A percentile compares a stretch with the other conserved stretches of the same genome.
Evolutionary conservation across 2,797 vertebrate genomes (phyloP).

Genomic region (Benthosema pterotum): DNA sequence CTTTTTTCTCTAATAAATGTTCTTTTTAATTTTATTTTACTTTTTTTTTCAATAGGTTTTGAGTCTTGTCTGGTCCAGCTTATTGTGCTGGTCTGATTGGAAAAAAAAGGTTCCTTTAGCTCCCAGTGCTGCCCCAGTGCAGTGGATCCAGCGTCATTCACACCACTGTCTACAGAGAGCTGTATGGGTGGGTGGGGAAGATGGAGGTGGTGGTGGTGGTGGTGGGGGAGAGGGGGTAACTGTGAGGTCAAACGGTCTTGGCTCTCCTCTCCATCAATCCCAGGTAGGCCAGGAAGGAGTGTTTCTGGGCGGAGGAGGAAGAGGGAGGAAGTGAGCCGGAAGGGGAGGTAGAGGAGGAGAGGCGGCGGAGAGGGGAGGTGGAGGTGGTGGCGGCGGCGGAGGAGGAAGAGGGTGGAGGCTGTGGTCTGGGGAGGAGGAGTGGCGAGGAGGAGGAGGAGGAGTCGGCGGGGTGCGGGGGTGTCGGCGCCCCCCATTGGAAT

Average conservation of each 20-base stretch:
- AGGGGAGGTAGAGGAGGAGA: conserved; percentile 77
- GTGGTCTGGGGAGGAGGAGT: conserved; percentile 86
- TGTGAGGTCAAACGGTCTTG: conserved; percentile 90
- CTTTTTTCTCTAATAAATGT: conserved; percentile 86
- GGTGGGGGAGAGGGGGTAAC: too few species aligned
- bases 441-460: conserved; percentile 84
- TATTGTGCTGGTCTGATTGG: conserved; percentile 83
- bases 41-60: conserved; percentile 73
- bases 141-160: conserved; percentile 65
- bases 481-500: conserved; percentile 94
- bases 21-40: conserved; percentile 56
- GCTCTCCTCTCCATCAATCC: conserved; percentile 92
- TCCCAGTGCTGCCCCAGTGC: conserved; percentile 52
- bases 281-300: conserved; percentile 98
- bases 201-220: too few species aligned
- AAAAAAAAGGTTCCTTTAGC: conserved; percentile 65
- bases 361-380: conserved; percentile 83
- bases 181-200: too few species aligned
- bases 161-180: conserved; percentile 57
- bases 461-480: conserved; percentile 73
- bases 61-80: conserved; percentile 85
- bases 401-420: too few species aligned
- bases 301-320: conserved; percentile 90
- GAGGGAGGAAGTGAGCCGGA: conserved; percentile 81
- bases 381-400: conserved; percentile 84